These are phyloP conservation scores for Drosophila parthenogenetica DNA, from an alignment of 2,888 invertebrate species.

Conservation along the genomic window DNA sequence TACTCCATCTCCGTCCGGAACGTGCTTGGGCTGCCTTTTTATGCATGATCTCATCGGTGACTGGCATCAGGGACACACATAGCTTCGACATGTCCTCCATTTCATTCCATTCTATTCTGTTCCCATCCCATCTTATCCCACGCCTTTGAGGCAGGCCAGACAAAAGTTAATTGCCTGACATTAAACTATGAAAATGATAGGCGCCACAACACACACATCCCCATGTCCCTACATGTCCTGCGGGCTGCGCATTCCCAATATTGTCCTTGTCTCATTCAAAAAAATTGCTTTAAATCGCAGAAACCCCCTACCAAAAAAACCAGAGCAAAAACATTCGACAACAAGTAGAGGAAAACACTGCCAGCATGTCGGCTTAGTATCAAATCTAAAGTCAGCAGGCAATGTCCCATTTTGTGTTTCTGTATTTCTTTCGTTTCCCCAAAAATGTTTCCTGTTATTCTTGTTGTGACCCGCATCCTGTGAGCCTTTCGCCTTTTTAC, in stretches of 20 bases:
- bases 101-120: neutral
- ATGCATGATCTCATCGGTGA: slow-evolving; percentile 80
- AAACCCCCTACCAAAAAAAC: slow-evolving; percentile 1
- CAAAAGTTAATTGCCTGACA: slow-evolving; percentile 79
- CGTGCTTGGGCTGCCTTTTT: slow-evolving; percentile 67
- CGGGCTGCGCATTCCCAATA: slow-evolving; percentile 44
- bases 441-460: neutral
- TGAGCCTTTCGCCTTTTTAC: neutral
- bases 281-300: slow-evolving; percentile 58
- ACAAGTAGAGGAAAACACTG: slow-evolving; percentile 20
- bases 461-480: slow-evolving; percentile 2
- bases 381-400: slow-evolving; percentile 62
- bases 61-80: slow-evolving; percentile 62
- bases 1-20: slow-evolving; percentile 30
- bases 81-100: slow-evolving; percentile 23
- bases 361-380: slow-evolving; percentile 70
- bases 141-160: slow-evolving; percentile 52
- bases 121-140: slow-evolving; percentile 2
- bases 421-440: neutral
- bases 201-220: slow-evolving; percentile 44
- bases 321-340: slow-evolving; percentile 51
- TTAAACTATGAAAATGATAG: slow-evolving; percentile 78
- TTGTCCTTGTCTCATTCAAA: slow-evolving; percentile 32
- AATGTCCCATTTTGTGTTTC: slow-evolving; percentile 1
- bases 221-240: slow-evolving; percentile 25